A percentile compares a stretch with the other conserved stretches of the same genome.
phyloP scores from a whole-genome alignment of 2,888 invertebrate genomes.

The Dryomyza anilis region DNA sequence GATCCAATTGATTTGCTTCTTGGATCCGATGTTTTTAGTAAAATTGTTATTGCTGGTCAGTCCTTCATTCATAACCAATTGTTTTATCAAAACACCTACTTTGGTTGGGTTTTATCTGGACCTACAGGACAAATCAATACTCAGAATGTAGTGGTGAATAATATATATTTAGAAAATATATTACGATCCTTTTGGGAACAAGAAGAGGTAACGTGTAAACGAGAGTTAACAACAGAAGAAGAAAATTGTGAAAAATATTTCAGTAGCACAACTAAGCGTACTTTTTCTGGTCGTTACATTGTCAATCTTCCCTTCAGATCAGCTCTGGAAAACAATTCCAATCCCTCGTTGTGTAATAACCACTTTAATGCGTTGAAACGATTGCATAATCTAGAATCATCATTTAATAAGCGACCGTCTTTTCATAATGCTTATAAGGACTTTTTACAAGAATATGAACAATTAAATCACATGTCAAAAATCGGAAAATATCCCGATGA shows the following conservation, averaged over 20 bases:
- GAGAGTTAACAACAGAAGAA: too few relatives aligned
- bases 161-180: slow-evolving; percentile 10
- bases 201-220: slow-evolving; percentile 14
- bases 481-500: slow-evolving; percentile 8
- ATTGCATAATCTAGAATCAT: slow-evolving; percentile 6
- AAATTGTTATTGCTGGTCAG: slow-evolving; percentile 17
- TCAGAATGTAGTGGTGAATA: slow-evolving; percentile 7
- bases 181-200: slow-evolving; percentile 23
- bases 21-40: slow-evolving; percentile 14
- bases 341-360: too few relatives aligned
- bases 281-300: too few relatives aligned
- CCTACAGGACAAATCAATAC: too few relatives aligned
- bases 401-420: slow-evolving; percentile 6
- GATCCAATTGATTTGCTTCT: slow-evolving; percentile 25
- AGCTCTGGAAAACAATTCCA: not conserved
- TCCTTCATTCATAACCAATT: slow-evolving; percentile 20
- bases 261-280: too few relatives aligned
- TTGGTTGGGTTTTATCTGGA: slow-evolving; percentile 26
- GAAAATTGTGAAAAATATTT: too few relatives aligned
- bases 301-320: slow-evolving; percentile 23
- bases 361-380: slow-evolving; percentile 18
- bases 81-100: slow-evolving; percentile 26
- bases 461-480: slow-evolving; percentile 26
- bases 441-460: slow-evolving; percentile 27
- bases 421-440: slow-evolving; percentile 19